Percentiles rank a stretch among this genome's conserved stretches.
Conservation (phyloP, 1,140 invertebrate species). For the Saccostrea echinata region DNA sequence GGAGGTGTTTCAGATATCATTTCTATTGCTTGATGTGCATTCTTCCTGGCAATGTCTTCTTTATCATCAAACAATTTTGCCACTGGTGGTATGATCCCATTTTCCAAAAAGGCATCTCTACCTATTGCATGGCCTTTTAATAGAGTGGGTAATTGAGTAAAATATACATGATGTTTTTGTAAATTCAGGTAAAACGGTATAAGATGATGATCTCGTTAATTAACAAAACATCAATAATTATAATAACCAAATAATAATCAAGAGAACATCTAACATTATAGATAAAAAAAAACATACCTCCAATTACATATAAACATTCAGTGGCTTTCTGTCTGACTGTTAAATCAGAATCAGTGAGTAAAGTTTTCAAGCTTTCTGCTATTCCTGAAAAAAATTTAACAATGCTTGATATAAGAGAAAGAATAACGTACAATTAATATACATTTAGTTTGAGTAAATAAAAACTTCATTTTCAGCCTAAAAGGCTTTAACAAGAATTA, state of each 20-base stretch:
- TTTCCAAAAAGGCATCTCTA: conserved; percentile 77
- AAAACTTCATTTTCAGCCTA: no score
- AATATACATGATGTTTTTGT: background rate
- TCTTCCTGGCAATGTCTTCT: conserved; percentile 77
- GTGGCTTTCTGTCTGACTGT: conserved; percentile 78
- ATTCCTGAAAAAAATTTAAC: conserved; percentile 72
- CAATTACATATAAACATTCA: conserved; percentile 79
- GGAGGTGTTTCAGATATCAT: conserved; percentile 78
- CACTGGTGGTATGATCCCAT: conserved; percentile 75
- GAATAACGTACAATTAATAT: background rate
- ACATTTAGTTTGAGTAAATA: no score
- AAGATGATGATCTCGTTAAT: no score
- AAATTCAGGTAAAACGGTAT: no score
- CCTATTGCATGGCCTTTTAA: conserved; percentile 78
- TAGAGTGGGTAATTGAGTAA: conserved; percentile 41
- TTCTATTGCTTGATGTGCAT: conserved; percentile 78
- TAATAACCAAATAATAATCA: no score
- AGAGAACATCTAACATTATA: no score
- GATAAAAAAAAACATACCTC: conserved; percentile 67
- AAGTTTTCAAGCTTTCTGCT: conserved; percentile 74
- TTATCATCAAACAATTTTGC: conserved; percentile 78
- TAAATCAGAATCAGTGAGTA: conserved; percentile 75
- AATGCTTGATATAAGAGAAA: background rate
- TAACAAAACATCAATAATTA: no score
- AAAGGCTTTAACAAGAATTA: no score